Conservation (phyloP, 2,113 vertebrate species). For the Lipotes vexillifer region DNA sequence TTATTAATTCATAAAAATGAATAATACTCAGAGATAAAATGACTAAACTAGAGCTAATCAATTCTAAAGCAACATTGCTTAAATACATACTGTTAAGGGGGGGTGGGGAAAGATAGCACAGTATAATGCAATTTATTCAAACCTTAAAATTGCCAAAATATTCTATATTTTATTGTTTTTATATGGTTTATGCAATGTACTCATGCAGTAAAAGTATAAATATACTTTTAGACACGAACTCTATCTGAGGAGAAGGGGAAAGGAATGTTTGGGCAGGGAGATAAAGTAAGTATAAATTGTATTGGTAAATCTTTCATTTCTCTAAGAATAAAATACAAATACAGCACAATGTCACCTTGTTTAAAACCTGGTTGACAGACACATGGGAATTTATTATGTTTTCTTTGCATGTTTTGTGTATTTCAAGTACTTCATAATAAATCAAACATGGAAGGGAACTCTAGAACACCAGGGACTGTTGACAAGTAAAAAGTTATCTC, state of each 20-base stretch:
- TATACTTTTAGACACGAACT: background rate
- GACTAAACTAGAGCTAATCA: background rate
- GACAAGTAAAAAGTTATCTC: background rate
- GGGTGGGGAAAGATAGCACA: background rate
- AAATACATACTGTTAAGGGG: background rate
- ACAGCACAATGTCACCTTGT: background rate
- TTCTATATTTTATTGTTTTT: background rate
- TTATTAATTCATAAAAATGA: background rate
- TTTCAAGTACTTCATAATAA: constrained; percentile 36
- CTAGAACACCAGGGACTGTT: background rate
- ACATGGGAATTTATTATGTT: background rate
- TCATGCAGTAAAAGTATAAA: background rate
- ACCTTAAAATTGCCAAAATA: background rate
- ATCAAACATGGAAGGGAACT: background rate
- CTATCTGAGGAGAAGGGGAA: background rate
- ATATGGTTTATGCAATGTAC: background rate
- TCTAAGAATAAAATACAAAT: constrained; percentile 4
- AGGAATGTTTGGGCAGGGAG: background rate
- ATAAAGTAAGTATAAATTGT: background rate
- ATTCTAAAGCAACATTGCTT: background rate
- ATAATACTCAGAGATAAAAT: background rate
- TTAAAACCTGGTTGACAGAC: background rate
- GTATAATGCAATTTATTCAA: background rate
- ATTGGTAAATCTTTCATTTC: background rate
- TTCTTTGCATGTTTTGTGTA: background rate